Evolutionary conservation across 2,797 vertebrate genomes (phyloP).

Genomic region (Protosalanx chinensis): DNA sequence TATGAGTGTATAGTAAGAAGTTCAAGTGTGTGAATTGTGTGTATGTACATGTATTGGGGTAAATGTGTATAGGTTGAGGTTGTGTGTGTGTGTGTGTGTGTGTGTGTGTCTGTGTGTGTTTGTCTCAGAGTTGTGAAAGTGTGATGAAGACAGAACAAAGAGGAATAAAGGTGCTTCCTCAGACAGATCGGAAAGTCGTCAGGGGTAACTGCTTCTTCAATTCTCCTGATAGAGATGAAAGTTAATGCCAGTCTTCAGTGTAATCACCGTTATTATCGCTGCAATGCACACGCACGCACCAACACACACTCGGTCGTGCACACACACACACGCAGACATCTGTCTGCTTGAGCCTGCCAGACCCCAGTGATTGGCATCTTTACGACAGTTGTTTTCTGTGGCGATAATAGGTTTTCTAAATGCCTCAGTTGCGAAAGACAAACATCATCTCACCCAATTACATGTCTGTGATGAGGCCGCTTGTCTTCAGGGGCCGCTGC

Average conservation of each 20-base stretch:
- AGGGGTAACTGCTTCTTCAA: too few species aligned
- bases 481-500: not conserved
- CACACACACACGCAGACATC: not conserved
- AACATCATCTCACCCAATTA: constrained; percentile 34
- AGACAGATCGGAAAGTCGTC: too few species aligned
- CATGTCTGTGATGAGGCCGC: not conserved
- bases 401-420: constrained; percentile 44
- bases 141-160: not conserved
- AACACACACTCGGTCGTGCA: not conserved
- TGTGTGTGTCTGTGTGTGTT: not conserved
- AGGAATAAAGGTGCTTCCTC: not conserved
- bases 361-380: constrained; percentile 20
- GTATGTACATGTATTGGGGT: too few species aligned
- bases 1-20: too few species aligned
- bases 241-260: constrained; percentile 35
- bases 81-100: constrained; percentile 1
- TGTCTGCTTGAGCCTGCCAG: constrained; percentile 9
- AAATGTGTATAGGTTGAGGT: not conserved
- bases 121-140: not conserved
- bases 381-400: constrained; percentile 35
- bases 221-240: constrained; percentile 10
- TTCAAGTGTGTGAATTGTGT: too few species aligned
- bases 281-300: not conserved
- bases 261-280: constrained; percentile 37
- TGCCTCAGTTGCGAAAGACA: constrained; percentile 39